Base-by-base conservation (phyloP, 64 coral and sea anemone genomes). In the Acropora tenuis region DNA sequence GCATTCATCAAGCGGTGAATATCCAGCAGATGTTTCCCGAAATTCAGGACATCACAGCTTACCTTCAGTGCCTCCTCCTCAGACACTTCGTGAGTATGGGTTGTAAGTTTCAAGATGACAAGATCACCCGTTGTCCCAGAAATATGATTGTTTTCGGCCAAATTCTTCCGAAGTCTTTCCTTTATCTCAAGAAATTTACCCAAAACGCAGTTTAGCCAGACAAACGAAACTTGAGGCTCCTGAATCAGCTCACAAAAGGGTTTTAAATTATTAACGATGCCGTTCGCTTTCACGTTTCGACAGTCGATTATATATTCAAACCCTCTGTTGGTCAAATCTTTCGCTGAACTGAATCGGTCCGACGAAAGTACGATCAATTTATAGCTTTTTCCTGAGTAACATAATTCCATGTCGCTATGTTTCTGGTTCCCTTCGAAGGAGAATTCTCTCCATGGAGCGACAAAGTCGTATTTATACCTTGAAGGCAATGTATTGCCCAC, bases 1-100 rank as follows among this genome's bases (percentile, higher is more conserved):
- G 82, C 82, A 30, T 71, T 45, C 82, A 72, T 47, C 45, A 85
- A 71, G 65, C 63, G 63, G 12, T 85, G 17, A 18, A 85, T 30
- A 85, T 85, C 63, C 1, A 85, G 82, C 3, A 85, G 82, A 85
- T 49, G 69, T 48, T 85, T 47, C 1, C 82, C 82, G 18, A 85
- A 85, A 43, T 30, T 71, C 1, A 85, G 43, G 15, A 85, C 63
- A 46, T 85, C 82, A 18, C 46, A 49, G 16, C 82, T 20, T 20
- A 46, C 72, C 65, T 72, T 85, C 59, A 85, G 50, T n/a, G 65
- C 82, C 18, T 85, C 63, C 20, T 16, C 18, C 16, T 3, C 82
- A 5, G 63, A 7, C 18, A 20, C 8, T 45, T 18, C 17, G 1
- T 19, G 82, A 11, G 47, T 65, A 10, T 72, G 82, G 12, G 61